Evolutionary conservation across 30 jellyfish, hydroid and myxozoan species (phyloP).

Genomic region (Rhopilema esculentum): DNA sequence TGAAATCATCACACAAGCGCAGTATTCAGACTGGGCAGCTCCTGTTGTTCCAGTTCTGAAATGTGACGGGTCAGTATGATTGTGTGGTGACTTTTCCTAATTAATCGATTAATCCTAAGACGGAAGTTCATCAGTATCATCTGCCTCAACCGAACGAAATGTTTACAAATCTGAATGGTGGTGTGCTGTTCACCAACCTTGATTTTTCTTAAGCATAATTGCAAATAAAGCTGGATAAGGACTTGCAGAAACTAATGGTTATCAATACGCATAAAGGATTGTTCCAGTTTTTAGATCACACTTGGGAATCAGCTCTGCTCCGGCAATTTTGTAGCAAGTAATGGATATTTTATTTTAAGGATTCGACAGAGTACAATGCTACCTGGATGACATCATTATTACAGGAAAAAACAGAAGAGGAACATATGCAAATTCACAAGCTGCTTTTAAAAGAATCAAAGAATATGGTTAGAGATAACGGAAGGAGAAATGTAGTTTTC

Average conservation of each 20-base stretch:
- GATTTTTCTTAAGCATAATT: slow-evolving; percentile 44
- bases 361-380: slow-evolving; percentile 47
- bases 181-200: slow-evolving; percentile 55
- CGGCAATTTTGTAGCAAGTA: slow-evolving; percentile 72
- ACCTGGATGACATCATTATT: slow-evolving; percentile 55
- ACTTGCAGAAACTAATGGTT: slow-evolving; percentile 48
- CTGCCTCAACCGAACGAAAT: slow-evolving; percentile 65
- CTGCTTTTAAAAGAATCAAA: slow-evolving; percentile 54
- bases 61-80: slow-evolving; percentile 68
- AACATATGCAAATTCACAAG: slow-evolving; percentile 58
- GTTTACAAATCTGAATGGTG: slow-evolving; percentile 61
- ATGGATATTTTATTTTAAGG: slow-evolving; percentile 68
- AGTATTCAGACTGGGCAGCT: slow-evolving; percentile 78
- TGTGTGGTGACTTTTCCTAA: slow-evolving; percentile 64
- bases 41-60: slow-evolving; percentile 72
- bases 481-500: slow-evolving; percentile 54
- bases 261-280: slow-evolving; percentile 58
- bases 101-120: slow-evolving; percentile 61
- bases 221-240: slow-evolving; percentile 56
- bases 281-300: slow-evolving; percentile 62
- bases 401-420: slow-evolving; percentile 50
- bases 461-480: slow-evolving; percentile 59
- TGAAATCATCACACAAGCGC: slow-evolving; percentile 56
- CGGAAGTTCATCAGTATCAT: slow-evolving; percentile 53
- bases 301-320: slow-evolving; percentile 71